Percentiles rank a stretch among this genome's conserved stretches.
phyloP scores from a whole-genome alignment of 2,797 vertebrate genomes.

The Muscicapa comitata region DNA sequence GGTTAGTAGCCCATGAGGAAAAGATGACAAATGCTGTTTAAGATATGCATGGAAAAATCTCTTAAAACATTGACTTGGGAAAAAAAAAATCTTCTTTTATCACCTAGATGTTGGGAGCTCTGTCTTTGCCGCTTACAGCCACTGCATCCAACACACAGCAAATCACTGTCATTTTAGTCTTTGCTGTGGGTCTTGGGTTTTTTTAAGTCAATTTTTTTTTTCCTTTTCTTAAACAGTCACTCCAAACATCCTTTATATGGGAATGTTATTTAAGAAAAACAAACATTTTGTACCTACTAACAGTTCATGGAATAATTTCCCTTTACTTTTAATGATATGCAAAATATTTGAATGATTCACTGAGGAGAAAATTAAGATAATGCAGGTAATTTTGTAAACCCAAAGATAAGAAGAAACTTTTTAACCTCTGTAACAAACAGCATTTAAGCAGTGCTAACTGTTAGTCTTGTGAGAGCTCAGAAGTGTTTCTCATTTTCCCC shows the following conservation, averaged over 20 bases:
- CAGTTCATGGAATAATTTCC: not conserved
- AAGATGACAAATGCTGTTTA: not conserved
- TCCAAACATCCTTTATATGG: not conserved
- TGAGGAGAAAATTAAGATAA: slow-evolving; percentile 1
- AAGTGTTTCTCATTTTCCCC: not conserved
- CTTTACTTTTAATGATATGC: not conserved
- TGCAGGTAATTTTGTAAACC: not conserved
- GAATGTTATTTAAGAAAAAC: not conserved
- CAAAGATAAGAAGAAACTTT: not conserved
- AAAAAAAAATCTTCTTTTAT: not conserved
- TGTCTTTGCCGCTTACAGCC: not conserved
- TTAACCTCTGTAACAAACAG: not conserved
- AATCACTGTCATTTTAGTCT: not conserved
- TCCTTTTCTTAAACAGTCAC: not conserved
- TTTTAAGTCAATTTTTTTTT: not conserved
- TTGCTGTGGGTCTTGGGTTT: not conserved
- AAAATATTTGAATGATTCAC: not conserved
- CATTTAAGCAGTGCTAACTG: not conserved
- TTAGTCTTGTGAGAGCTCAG: not conserved
- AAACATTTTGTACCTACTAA: not conserved
- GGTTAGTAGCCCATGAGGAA: not conserved
- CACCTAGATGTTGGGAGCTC: not conserved
- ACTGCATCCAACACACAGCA: not conserved
- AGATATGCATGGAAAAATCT: not conserved
- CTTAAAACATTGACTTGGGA: not conserved